Conservation (phyloP, 2,888 invertebrate genomes). For the Andrena camellia region DNA sequence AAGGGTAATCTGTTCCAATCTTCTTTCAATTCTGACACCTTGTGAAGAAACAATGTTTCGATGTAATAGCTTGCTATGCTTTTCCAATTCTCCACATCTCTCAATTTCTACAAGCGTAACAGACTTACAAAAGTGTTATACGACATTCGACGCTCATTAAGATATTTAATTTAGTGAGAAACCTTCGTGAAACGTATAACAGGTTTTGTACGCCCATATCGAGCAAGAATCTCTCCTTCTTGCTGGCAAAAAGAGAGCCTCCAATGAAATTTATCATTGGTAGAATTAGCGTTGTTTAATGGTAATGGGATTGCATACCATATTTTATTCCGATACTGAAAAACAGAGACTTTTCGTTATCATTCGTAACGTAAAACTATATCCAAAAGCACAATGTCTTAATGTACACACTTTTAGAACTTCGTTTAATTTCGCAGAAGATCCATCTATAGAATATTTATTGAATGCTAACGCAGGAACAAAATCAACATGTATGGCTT, state of each 20-base stretch:
- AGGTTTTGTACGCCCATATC: conserved; percentile 77
- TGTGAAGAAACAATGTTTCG: conserved; percentile 86
- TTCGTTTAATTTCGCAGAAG: background rate
- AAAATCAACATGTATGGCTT: conserved; percentile 86
- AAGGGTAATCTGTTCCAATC: conserved; percentile 43
- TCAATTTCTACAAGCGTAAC: conserved; percentile 85
- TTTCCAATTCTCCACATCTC: conserved; percentile 85
- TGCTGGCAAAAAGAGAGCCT: conserved; percentile 87
- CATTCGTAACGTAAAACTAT: background rate
- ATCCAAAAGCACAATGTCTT: background rate
- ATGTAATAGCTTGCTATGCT: conserved; percentile 87
- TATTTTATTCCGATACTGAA: conserved; percentile 69
- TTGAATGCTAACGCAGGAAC: conserved; percentile 83
- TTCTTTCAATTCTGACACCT: conserved; percentile 57
- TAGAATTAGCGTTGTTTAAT: background rate
- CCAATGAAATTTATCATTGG: conserved; percentile 84
- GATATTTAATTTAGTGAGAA: background rate
- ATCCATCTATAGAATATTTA: background rate
- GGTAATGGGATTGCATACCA: conserved; percentile 87
- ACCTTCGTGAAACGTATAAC: conserved; percentile 78
- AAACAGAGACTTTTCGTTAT: background rate
- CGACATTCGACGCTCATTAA: background rate
- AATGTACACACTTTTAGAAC: background rate
- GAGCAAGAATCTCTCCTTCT: conserved; percentile 85
- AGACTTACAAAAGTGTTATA: background rate